phyloP scores from a whole-genome alignment of 2,113 vertebrate genomes.

The Stigmatopora argus region DNA sequence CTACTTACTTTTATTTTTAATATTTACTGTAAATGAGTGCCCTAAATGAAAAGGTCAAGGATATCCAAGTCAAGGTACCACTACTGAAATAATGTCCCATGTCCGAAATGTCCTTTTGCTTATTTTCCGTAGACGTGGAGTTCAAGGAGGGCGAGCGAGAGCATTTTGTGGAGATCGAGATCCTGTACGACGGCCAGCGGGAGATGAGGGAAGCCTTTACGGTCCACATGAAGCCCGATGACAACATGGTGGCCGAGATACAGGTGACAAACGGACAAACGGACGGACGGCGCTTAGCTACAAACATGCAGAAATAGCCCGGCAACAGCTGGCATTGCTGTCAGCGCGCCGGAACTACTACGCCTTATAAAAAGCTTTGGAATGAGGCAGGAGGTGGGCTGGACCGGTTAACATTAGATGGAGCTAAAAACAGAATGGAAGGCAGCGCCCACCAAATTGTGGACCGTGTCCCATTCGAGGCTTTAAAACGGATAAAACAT shows the following conservation, averaged over 20 bases:
- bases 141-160: slow-evolving; percentile 78
- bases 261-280: slow-evolving; percentile 62
- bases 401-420: slow-evolving; percentile 47
- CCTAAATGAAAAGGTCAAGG: too few species aligned
- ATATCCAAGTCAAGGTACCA: too few species aligned
- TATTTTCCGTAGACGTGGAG: slow-evolving; percentile 65
- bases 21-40: too few species aligned
- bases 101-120: neutral
- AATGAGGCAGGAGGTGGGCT: slow-evolving; percentile 39
- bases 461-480: neutral
- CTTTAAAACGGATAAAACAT: neutral
- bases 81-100: neutral
- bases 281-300: slow-evolving; percentile 25
- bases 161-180: slow-evolving; percentile 77
- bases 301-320: slow-evolving; percentile 68
- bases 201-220: slow-evolving; percentile 83
- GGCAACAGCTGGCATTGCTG: slow-evolving; percentile 71
- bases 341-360: slow-evolving; percentile 61
- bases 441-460: slow-evolving; percentile 19
- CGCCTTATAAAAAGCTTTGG: slow-evolving; percentile 63
- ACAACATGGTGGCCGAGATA: slow-evolving; percentile 81
- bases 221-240: slow-evolving; percentile 79
- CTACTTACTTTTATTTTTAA: too few species aligned
- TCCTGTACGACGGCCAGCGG: slow-evolving; percentile 77
- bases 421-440: slow-evolving; percentile 62